Conservation (phyloP, 2,888 invertebrate species). For the Brenthis hecate region DNA sequence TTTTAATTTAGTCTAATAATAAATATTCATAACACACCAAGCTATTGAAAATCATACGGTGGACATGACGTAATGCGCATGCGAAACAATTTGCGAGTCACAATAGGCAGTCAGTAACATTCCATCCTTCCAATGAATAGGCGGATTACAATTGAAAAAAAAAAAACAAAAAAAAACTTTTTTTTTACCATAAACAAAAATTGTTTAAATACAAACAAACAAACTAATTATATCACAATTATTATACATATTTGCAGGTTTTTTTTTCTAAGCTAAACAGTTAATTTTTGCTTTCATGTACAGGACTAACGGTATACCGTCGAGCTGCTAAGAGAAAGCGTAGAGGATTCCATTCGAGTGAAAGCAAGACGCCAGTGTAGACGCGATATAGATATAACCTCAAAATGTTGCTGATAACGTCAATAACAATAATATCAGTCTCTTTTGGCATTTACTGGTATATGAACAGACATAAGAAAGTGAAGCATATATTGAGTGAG, state of each 20-base stretch:
- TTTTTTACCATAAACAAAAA: not conserved
- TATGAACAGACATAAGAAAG: slow-evolving; percentile 79
- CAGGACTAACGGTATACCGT: slow-evolving; percentile 69
- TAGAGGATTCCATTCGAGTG: slow-evolving; percentile 69
- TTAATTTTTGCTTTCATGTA: slow-evolving; percentile 36
- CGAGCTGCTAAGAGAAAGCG: slow-evolving; percentile 68
- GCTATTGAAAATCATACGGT: slow-evolving; percentile 19
- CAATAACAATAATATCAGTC: slow-evolving; percentile 49
- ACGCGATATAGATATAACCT: slow-evolving; percentile 63
- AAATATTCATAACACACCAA: slow-evolving; percentile 8
- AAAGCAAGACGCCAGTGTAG: slow-evolving; percentile 67
- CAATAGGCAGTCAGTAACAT: slow-evolving; percentile 34
- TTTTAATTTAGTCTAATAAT: not conserved
- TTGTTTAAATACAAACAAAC: no score
- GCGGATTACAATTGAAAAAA: not conserved
- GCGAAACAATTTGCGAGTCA: slow-evolving; percentile 30
- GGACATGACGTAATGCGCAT: slow-evolving; percentile 40
- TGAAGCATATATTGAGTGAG: slow-evolving; percentile 78
- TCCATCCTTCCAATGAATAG: slow-evolving; percentile 14
- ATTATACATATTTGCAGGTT: not conserved
- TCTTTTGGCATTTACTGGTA: slow-evolving; percentile 69
- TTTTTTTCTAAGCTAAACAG: slow-evolving; percentile 37
- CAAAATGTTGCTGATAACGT: slow-evolving; percentile 58
- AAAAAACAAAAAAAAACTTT: not conserved
- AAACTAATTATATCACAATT: no score